phyloP scores from a whole-genome alignment of 2,113 vertebrate genomes.

The Pithys albifrons region DNA sequence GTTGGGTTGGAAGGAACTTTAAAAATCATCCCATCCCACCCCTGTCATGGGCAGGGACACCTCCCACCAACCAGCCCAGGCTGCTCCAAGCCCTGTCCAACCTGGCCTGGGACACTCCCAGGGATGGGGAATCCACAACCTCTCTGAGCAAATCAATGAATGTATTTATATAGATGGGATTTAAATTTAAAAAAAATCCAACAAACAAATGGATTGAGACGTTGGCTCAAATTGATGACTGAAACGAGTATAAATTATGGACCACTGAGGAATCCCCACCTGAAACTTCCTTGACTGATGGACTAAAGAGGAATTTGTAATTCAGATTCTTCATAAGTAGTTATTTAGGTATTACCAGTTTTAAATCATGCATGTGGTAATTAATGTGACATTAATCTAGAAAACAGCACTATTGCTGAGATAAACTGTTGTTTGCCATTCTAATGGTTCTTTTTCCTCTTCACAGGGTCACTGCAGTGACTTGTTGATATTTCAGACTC shows the following conservation, averaged over 20 bases:
- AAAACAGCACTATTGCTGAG: not conserved
- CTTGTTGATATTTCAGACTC: constrained; percentile 90
- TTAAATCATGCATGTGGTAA: not conserved
- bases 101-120: not conserved
- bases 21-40: not conserved
- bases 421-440: not conserved
- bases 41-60: not conserved
- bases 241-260: not conserved
- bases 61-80: not conserved
- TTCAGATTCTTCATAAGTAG: not conserved
- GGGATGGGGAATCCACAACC: not conserved
- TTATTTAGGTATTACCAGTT: not conserved
- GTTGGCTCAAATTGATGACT: not conserved
- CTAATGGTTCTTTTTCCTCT: not conserved
- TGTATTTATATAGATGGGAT: not conserved
- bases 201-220: not conserved
- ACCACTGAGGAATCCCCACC: not conserved
- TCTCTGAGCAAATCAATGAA: not conserved
- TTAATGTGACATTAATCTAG: not conserved
- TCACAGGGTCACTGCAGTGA: constrained; percentile 88
- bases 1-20: not conserved
- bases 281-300: not conserved
- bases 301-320: not conserved
- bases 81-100: fast-evolving
- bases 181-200: not conserved